Conservation (phyloP, 1,140 invertebrate genomes). For the Lycorma delicatula region DNA sequence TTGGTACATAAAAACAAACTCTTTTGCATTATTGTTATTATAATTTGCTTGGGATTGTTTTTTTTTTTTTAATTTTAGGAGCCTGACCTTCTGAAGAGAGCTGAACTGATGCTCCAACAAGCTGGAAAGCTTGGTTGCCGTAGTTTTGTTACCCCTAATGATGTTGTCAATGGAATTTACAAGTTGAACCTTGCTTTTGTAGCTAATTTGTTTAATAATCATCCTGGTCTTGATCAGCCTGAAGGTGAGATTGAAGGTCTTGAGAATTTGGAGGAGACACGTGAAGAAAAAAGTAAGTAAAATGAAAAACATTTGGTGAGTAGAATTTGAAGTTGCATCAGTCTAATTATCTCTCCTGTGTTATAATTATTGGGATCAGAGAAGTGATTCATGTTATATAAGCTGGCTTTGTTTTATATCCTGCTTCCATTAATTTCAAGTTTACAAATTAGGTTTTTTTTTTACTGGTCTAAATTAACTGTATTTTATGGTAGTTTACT, state of each 20-base stretch:
- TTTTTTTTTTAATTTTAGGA: slow-evolving; percentile 60
- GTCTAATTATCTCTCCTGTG: no score
- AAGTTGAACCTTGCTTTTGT: slow-evolving; percentile 99
- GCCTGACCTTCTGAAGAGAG: slow-evolving; percentile 66
- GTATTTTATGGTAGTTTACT: no score
- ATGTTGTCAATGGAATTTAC: slow-evolving; percentile 93
- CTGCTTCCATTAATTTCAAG: no score
- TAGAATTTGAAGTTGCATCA: no score
- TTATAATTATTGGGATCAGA: no score
- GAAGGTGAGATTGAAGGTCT: slow-evolving; percentile 62
- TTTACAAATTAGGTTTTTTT: no score
- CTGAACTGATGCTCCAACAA: slow-evolving; percentile 93
- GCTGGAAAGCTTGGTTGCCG: slow-evolving; percentile 92
- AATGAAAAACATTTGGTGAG: no score
- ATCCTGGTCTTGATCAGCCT: slow-evolving; percentile 78
- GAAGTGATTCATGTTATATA: no score
- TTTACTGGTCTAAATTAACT: no score
- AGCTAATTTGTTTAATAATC: slow-evolving; percentile 98
- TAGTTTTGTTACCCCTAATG: slow-evolving; percentile 86
- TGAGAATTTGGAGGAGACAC: slow-evolving; percentile 82
- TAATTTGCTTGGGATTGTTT: not conserved
- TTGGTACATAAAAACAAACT: not conserved
- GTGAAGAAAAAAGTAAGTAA: slow-evolving; percentile 84
- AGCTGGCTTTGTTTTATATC: no score
- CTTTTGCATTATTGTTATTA: slow-evolving; percentile 2